Evolutionary conservation across 2,888 invertebrate genomes (phyloP), one percentile per base, ranked within the genome.

Genomic region (Apoda limacodes): DNA sequence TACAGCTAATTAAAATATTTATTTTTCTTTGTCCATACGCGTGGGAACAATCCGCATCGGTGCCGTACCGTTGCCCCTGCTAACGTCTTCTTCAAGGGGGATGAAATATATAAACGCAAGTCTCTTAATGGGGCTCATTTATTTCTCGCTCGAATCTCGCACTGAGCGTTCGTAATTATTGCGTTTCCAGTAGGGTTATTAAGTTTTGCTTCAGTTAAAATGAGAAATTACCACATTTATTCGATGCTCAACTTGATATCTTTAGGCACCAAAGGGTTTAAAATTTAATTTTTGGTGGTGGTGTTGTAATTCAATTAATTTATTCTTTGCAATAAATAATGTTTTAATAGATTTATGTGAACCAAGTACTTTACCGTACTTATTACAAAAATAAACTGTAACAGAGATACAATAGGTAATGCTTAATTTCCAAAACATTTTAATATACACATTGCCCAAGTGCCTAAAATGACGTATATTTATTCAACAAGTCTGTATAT

Each of bases 121-220:
- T 71, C 71, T 69, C 74, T 70, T 78, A 76, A 78, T 75, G 75
- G 60, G 58, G 44, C 70, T 74, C 76, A 75, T 80, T 78, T 78
- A 76, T 78, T 76, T 74, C 62, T 54, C 70, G 56, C 62, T 63
- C 59, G 68, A 76, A 76, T 75, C 76, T 76, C 74, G 67, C 65
- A 68, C 70, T 65, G 75, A 71, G 55, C 68, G 60, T 52, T 60
- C 52, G 74, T 76, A 76, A 76, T 78, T 76, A 78, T 78, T 76
- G 70, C 76, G 62, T 68, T 71, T 71, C 68, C 64, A 70, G 68
- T 70, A 63, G 63, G 67, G 74, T 75, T 75, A 74, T 78, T 78
- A 78, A 76, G 76, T 74, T 75, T 75, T 76, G 72, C 67, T 70
- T 60, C 66, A 67, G 67, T 68, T 70, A 60, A 75, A 71, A 76